Percentiles rank a stretch among this genome's conserved stretches.
phyloP scores from a whole-genome alignment of 1,140 invertebrate species.

The Thaumatotibia leucotreta region DNA sequence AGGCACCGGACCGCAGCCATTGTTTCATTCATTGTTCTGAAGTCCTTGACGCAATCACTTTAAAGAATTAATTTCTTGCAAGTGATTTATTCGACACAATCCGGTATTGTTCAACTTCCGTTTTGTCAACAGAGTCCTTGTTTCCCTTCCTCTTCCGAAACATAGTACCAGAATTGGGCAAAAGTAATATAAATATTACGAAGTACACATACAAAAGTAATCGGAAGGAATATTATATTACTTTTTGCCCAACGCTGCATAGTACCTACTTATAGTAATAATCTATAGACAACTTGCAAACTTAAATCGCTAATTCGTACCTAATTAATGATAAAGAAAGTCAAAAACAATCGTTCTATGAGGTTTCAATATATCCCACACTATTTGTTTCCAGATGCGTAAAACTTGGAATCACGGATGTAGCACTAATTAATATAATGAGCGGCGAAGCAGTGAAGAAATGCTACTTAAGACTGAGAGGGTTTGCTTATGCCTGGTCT shows the following conservation, averaged over 20 bases:
- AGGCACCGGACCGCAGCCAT: slow-evolving; percentile 50
- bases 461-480: slow-evolving; percentile 51
- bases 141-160: background rate
- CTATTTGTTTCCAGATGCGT: background rate
- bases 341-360: too few species aligned
- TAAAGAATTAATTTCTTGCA: slow-evolving; percentile 18
- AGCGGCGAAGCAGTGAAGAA: slow-evolving; percentile 43
- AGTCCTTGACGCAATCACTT: slow-evolving; percentile 61
- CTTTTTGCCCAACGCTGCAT: too few species aligned
- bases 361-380: background rate
- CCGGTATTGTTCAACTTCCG: slow-evolving; percentile 7
- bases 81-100: background rate
- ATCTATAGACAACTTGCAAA: too few species aligned
- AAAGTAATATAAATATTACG: too few species aligned
- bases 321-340: too few species aligned
- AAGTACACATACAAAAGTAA: too few species aligned
- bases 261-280: too few species aligned
- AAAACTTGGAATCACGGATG: background rate
- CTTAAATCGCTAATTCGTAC: too few species aligned
- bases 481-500: slow-evolving; percentile 44
- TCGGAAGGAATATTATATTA: too few species aligned
- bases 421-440: slow-evolving; percentile 42
- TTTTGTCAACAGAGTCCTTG: background rate
- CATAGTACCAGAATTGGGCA: background rate
- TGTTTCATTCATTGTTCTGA: slow-evolving; percentile 66